Percentiles rank a stretch among this genome's conserved stretches.
These are phyloP conservation scores for Salticus scenicus DNA, from an alignment of 2,888 invertebrate species.

Conservation along the genomic window DNA sequence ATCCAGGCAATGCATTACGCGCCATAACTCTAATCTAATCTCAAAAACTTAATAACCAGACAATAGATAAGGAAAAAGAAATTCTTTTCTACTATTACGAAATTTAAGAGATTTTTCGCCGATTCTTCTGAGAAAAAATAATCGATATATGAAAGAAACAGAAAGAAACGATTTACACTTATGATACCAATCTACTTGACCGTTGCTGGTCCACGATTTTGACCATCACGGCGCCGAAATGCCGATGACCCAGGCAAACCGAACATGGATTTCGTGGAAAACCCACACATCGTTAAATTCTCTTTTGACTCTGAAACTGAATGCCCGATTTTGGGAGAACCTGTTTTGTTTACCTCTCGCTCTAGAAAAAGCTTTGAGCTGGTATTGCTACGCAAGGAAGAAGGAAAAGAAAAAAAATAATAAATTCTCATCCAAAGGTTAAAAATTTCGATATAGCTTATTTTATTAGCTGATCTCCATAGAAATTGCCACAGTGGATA, in stretches of 20 bases:
- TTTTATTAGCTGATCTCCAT: no score
- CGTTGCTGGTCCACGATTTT: constrained; percentile 5
- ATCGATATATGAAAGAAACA: neutral
- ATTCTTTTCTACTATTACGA: neutral
- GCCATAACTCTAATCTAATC: no score
- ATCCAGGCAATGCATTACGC: no score
- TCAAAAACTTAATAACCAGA: no score
- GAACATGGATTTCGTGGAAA: neutral
- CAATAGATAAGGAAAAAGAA: no score
- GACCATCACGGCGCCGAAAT: neutral
- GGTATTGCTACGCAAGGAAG: no score
- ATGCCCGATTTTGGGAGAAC: neutral
- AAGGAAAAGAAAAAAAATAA: no score
- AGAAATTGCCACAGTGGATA: no score
- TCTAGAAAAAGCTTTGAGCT: neutral
- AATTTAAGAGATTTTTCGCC: neutral
- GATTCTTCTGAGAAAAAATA: no score
- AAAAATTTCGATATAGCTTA: no score
- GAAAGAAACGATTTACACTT: neutral
- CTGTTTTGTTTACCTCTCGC: constrained; percentile 12
- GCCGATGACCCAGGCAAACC: neutral
- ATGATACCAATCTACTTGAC: neutral
- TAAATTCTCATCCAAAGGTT: no score
- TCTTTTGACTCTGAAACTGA: neutral
- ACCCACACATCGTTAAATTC: constrained; percentile 14